A percentile compares a stretch with the other conserved stretches of the same genome.
phyloP scores from a whole-genome alignment of 2,888 invertebrate genomes.

The Lacanobia oleracea region DNA sequence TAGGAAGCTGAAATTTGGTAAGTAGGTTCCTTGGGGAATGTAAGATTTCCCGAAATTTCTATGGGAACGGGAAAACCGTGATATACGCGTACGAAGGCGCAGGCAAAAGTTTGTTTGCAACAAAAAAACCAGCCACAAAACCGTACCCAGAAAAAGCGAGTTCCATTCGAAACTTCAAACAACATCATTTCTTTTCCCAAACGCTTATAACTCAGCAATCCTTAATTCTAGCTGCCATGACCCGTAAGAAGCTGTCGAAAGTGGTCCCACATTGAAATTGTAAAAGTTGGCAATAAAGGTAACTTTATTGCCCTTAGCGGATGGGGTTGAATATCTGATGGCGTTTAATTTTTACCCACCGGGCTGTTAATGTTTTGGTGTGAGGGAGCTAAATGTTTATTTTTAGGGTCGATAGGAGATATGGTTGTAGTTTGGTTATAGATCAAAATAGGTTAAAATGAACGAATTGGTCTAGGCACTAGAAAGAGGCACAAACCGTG shows the following conservation, averaged over 20 bases:
- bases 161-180: constrained; percentile 11
- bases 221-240: constrained; percentile 44
- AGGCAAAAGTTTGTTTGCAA: no score
- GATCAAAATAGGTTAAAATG: no score
- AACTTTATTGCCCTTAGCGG: constrained; percentile 39
- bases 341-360: constrained; percentile 38
- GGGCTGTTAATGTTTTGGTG: constrained; percentile 27
- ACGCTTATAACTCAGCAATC: constrained; percentile 47
- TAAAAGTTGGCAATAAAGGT: constrained; percentile 57
- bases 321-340: constrained; percentile 45
- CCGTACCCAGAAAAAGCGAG: background rate
- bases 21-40: no score
- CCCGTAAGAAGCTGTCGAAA: constrained; percentile 52
- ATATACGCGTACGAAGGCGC: no score
- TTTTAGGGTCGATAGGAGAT: background rate
- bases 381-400: constrained; percentile 4
- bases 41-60: no score
- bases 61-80: no score
- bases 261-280: constrained; percentile 47
- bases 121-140: background rate
- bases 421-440: no score
- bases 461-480: no score
- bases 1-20: no score
- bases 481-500: no score
- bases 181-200: constrained; percentile 27